Percentiles rank a stretch among this genome's conserved stretches.
Conservation (phyloP, 1,140 invertebrate species). For the Magallana ariakensis region DNA sequence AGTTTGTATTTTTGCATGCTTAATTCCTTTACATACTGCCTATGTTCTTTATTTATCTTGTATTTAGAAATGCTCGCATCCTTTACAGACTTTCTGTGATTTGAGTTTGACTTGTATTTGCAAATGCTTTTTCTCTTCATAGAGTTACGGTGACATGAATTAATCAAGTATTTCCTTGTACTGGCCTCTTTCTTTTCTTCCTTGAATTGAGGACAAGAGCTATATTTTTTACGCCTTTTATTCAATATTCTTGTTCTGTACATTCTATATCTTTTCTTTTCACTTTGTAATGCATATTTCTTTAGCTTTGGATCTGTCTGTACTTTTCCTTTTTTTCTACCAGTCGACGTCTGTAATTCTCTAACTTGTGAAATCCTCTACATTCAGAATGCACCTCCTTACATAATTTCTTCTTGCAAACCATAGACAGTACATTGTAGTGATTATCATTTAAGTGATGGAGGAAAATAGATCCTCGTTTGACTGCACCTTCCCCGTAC, state of each 20-base stretch:
- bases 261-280: neutral
- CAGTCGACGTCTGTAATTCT: neutral
- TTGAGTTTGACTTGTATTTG: too few species aligned
- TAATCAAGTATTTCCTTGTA: neutral
- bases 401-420: too few species aligned
- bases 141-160: neutral
- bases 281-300: neutral
- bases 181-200: neutral
- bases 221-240: neutral
- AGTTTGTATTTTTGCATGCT: constrained; percentile 30
- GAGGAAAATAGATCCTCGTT: neutral
- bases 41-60: neutral
- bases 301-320: neutral
- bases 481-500: neutral
- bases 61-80: neutral
- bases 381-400: too few species aligned
- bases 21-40: neutral
- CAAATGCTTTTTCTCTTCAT: too few species aligned
- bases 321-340: neutral
- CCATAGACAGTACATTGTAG: neutral
- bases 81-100: too few species aligned
- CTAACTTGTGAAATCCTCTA: neutral
- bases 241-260: too few species aligned
- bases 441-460: constrained; percentile 10
- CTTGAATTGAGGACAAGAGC: neutral